Conservation (phyloP, 2,888 invertebrate genomes). For the Eubasilissa splendida region DNA sequence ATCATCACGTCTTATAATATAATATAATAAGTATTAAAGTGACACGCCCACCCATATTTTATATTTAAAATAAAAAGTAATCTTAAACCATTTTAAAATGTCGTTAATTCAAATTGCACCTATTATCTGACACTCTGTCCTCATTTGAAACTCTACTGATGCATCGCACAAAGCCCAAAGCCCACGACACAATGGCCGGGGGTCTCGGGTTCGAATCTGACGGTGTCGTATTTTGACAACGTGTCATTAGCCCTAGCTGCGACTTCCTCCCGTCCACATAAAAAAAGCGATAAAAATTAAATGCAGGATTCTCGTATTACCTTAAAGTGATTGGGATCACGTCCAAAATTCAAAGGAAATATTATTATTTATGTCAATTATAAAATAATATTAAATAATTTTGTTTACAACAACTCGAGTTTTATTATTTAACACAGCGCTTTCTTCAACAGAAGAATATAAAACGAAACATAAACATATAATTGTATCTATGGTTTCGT, state of each 20-base stretch:
- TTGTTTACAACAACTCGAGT: too few species aligned
- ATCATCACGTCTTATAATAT: too few species aligned
- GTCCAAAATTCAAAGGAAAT: constrained; percentile 17
- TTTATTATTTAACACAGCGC: too few species aligned
- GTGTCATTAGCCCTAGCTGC: constrained; percentile 35
- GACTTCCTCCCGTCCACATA: constrained; percentile 24
- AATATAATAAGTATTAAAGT: too few species aligned
- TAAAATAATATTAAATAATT: too few species aligned
- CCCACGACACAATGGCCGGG: constrained; percentile 16
- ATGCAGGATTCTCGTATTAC: constrained; percentile 30
- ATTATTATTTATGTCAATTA: too few species aligned
- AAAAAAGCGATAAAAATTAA: constrained; percentile 38
- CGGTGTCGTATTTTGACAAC: constrained; percentile 45
- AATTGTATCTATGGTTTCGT: too few species aligned
- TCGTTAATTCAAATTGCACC: neutral
- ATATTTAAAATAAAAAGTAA: neutral
- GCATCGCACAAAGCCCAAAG: constrained; percentile 5
- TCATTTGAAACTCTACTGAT: neutral
- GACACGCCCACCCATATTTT: too few species aligned
- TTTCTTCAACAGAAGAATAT: too few species aligned
- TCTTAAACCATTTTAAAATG: neutral
- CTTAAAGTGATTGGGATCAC: neutral
- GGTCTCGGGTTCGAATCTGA: constrained; percentile 20
- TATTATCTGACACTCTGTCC: constrained; percentile 3
- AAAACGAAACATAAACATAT: too few species aligned